A percentile compares a stretch with the other conserved stretches of the same genome.
Evolutionary conservation across 2,888 invertebrate genomes (phyloP).

Genomic region (Phengaris alcon): DNA sequence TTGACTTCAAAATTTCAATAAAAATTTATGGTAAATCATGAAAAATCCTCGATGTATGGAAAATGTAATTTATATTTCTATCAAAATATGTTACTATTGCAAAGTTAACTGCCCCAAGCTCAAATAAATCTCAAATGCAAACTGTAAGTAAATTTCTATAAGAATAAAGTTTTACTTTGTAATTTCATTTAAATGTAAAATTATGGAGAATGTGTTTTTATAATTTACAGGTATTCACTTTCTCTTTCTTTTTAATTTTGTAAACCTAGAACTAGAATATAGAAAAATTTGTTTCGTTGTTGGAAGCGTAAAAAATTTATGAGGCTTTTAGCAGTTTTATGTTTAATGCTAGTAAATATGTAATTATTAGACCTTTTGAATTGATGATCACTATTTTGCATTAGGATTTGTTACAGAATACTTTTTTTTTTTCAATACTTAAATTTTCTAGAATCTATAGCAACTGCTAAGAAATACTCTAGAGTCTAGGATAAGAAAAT

Average conservation of each 20-base stretch:
- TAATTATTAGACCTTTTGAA: neutral
- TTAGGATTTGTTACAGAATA: neutral
- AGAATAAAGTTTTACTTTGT: too few species aligned
- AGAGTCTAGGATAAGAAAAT: slow-evolving; percentile 6
- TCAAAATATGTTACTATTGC: neutral
- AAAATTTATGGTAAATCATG: neutral
- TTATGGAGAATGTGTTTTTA: too few species aligned
- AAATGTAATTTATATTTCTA: neutral
- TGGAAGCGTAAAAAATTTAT: too few species aligned
- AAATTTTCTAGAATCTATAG: neutral
- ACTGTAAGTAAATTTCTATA: neutral
- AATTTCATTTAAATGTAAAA: too few species aligned
- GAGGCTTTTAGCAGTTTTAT: neutral
- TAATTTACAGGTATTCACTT: too few species aligned
- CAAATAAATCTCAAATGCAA: slow-evolving; percentile 13
- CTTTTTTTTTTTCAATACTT: neutral
- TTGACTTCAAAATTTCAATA: neutral
- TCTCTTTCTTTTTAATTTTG: too few species aligned
- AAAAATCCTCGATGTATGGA: neutral
- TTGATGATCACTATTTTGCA: neutral
- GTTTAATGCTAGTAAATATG: neutral
- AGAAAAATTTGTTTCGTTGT: too few species aligned
- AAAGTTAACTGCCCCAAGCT: slow-evolving; percentile 15
- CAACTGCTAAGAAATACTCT: neutral
- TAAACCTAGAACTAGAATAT: too few species aligned